These are phyloP conservation scores for Dynastes tityus DNA, from an alignment of 2,888 invertebrate genomes.

Conservation along the genomic window DNA sequence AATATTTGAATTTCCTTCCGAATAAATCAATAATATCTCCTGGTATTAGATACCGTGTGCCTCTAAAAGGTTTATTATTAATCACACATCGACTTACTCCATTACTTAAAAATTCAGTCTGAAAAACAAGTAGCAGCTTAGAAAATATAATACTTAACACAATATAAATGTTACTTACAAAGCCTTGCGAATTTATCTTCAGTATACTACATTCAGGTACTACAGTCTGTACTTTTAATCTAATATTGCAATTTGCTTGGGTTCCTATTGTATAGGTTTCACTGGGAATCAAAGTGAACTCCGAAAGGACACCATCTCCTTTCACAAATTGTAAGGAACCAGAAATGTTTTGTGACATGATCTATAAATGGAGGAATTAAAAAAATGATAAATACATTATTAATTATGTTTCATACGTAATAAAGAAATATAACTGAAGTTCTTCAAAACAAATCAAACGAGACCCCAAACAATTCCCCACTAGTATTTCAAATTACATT, in stretches of 20 bases:
- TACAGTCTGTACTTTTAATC: conserved; percentile 54
- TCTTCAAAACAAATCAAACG: no score
- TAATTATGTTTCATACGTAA: not conserved
- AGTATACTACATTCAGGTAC: conserved; percentile 55
- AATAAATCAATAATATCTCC: conserved; percentile 68
- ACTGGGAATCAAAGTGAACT: conserved; percentile 49
- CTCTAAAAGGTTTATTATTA: conserved; percentile 67
- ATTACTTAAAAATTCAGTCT: conserved; percentile 72
- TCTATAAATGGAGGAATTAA: not conserved
- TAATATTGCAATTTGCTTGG: conserved; percentile 55
- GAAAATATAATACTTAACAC: no score
- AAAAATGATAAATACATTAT: not conserved
- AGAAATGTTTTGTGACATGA: conserved; percentile 2
- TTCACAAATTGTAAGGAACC: conserved; percentile 54
- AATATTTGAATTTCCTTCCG: conserved; percentile 57
- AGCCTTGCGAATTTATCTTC: conserved; percentile 54
- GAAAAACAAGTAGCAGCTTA: conserved; percentile 47
- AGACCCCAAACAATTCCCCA: no score
- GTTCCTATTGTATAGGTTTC: conserved; percentile 57
- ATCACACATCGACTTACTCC: conserved; percentile 68
- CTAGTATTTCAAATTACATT: not conserved
- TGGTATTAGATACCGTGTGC: conserved; percentile 68
- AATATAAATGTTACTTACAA: conserved; percentile 53
- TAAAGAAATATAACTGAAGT: not conserved
- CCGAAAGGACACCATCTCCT: conserved; percentile 47